Evolutionary conservation across 2,113 vertebrate species (phyloP).

Genomic region (Tragelaphus scriptus): DNA sequence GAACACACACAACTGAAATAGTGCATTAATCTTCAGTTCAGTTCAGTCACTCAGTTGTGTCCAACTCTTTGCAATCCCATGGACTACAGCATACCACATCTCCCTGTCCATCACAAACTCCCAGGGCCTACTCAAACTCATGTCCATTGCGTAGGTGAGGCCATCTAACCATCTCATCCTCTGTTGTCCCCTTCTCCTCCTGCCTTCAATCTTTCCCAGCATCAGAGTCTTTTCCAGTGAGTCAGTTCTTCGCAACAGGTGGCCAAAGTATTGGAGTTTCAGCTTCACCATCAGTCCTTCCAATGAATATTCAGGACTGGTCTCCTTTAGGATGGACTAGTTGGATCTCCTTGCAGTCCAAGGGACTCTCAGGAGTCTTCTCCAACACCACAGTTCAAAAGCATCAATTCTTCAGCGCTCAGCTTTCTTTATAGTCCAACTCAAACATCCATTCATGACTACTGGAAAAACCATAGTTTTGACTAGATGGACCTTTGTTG

Average conservation of each 20-base stretch:
- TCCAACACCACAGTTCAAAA: neutral
- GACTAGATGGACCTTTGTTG: neutral
- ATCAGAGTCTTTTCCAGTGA: neutral
- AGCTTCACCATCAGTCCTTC: neutral
- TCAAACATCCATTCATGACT: neutral
- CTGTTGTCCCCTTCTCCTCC: neutral
- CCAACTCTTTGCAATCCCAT: neutral
- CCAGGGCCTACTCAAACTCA: neutral
- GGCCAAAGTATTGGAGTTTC: neutral
- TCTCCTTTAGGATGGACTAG: neutral
- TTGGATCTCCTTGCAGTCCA: neutral
- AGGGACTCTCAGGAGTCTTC: neutral
- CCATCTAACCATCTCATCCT: neutral
- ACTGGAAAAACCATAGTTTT: neutral
- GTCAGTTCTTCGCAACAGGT: neutral
- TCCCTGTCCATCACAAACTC: neutral
- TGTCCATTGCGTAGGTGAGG: fast-evolving
- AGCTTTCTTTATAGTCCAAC: neutral
- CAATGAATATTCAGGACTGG: neutral
- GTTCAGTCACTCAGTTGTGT: neutral
- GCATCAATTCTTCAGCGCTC: neutral
- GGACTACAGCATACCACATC: neutral
- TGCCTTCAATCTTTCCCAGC: neutral
- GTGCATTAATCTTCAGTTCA: neutral
- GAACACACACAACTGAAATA: neutral